Conservation (phyloP, 2,113 vertebrate species). For the Pomatostomus ruficeps region DNA sequence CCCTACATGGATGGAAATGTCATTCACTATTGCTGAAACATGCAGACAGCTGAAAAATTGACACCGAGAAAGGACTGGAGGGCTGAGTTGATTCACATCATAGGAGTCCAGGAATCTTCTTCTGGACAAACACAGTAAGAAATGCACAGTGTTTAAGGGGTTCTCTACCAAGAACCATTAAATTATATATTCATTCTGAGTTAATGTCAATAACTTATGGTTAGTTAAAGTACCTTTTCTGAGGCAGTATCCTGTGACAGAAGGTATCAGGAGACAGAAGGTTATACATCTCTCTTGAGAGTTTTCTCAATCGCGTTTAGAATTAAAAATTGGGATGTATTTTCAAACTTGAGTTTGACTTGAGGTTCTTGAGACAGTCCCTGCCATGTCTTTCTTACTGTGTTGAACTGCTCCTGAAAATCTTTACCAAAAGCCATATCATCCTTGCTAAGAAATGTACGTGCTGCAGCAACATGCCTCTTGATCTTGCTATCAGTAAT, state of each 20-base stretch:
- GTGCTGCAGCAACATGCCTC: background rate
- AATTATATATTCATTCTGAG: background rate
- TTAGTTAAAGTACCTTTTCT: background rate
- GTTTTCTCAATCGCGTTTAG: background rate
- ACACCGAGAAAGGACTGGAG: background rate
- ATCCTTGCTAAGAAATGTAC: background rate
- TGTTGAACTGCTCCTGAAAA: background rate
- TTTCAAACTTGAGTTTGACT: background rate
- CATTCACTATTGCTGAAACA: background rate
- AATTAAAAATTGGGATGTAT: background rate
- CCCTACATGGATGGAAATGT: background rate
- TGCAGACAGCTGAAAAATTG: background rate
- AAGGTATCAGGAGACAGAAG: background rate
- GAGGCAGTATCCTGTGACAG: background rate
- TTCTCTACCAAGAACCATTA: background rate
- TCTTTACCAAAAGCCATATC: background rate
- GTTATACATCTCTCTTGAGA: accelerated
- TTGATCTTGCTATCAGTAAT: background rate
- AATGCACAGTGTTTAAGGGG: background rate
- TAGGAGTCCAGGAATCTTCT: background rate
- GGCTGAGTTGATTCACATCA: background rate
- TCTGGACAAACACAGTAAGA: background rate
- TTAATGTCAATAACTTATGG: background rate
- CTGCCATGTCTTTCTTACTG: background rate
- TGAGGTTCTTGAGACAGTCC: background rate